Conservation (phyloP, 1,140 invertebrate genomes). For the Araneus ventricosus region DNA sequence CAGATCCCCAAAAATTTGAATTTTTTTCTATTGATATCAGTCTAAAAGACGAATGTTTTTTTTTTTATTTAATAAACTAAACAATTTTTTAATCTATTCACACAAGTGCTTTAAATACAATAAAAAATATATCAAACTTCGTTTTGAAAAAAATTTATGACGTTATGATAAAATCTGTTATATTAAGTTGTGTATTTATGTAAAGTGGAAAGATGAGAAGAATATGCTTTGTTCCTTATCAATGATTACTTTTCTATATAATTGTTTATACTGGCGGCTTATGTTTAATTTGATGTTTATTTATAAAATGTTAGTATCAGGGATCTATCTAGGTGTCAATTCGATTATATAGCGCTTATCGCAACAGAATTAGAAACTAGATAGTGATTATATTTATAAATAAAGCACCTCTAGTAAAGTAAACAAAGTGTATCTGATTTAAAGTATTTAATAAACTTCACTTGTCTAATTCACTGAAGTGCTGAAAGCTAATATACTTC, state of each 20-base stretch:
- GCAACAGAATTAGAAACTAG: neutral
- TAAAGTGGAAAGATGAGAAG: neutral
- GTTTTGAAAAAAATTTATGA: no score
- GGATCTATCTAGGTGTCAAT: neutral
- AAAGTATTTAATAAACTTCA: neutral
- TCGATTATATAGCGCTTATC: conserved; percentile 28
- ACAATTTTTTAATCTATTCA: no score
- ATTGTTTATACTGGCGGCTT: conserved; percentile 11
- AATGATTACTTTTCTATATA: conserved; percentile 32
- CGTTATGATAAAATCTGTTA: no score
- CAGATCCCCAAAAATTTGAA: no score
- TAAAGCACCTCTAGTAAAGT: conserved; percentile 26
- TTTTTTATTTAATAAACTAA: no score
- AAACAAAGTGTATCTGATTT: conserved; percentile 21
- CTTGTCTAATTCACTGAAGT: neutral
- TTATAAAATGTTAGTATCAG: neutral
- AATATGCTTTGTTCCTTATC: conserved; percentile 1
- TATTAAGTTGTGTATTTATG: no score
- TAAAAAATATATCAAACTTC: no score
- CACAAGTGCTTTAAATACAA: no score
- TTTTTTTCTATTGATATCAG: no score
- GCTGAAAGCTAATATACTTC: neutral
- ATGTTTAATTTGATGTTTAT: conserved; percentile 19
- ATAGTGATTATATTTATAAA: conserved; percentile 24
- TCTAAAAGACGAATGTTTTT: no score